These are phyloP conservation scores for Orthosia cruda DNA, from an alignment of 2,888 invertebrate species.

Conservation along the genomic window DNA sequence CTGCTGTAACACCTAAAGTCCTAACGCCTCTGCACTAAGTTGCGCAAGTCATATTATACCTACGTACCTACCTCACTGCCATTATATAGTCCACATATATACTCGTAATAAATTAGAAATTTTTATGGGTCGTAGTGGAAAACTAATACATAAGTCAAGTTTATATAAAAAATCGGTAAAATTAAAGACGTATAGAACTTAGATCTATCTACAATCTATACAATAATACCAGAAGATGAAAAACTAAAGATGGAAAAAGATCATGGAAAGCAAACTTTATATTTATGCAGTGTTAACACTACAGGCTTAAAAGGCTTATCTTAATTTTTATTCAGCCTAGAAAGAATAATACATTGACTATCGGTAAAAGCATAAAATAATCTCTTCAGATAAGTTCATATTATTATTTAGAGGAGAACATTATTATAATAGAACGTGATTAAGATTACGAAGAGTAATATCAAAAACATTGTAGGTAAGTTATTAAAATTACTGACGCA, in stretches of 20 bases:
- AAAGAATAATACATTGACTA: background rate
- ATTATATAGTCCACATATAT: constrained; percentile 7
- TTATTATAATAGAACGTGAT: background rate
- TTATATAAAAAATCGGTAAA: no score
- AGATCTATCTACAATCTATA: no score
- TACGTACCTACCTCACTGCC: background rate
- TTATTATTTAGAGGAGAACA: background rate
- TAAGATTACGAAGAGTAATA: no score
- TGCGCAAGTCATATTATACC: constrained; percentile 13
- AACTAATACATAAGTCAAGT: background rate
- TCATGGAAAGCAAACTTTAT: background rate
- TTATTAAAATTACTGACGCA: background rate
- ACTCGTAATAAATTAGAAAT: constrained; percentile 11
- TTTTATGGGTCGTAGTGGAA: background rate
- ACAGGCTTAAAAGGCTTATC: no score
- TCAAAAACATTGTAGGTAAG: background rate
- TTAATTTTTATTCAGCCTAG: background rate
- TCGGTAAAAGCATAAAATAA: background rate
- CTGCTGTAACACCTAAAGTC: constrained; percentile 6
- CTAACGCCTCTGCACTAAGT: constrained; percentile 2
- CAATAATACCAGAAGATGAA: background rate
- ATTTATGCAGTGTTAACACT: no score
- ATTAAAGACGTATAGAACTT: no score
- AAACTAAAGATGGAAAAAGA: background rate
- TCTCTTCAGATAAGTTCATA: background rate